phyloP scores from a whole-genome alignment of 2,113 vertebrate species.

The Apistogramma diplotaenia region DNA sequence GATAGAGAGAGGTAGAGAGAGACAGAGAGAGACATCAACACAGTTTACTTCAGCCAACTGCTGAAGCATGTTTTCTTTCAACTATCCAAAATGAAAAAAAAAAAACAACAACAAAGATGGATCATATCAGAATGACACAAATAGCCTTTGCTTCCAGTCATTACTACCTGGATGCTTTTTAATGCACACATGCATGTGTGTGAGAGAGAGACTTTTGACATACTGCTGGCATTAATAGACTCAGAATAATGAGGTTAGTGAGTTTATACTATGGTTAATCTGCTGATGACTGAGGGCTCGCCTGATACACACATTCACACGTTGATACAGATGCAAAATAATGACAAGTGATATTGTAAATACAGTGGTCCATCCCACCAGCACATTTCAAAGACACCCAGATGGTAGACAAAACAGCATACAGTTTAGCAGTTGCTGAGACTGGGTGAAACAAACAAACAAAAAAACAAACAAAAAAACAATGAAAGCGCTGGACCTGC shows the following conservation, averaged over 20 bases:
- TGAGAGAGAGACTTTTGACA: conserved; percentile 7
- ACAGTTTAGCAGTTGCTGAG: conserved; percentile 36
- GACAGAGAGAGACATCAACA: not conserved
- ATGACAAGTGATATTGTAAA: conserved; percentile 1
- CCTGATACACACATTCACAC: conserved; percentile 9
- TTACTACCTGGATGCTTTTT: conserved; percentile 11
- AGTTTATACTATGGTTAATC: conserved; percentile 55
- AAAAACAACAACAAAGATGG: not conserved
- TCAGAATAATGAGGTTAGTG: conserved; percentile 53
- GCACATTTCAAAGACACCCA: conserved; percentile 12
- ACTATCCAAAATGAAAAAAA: not conserved
- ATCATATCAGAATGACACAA: not conserved
- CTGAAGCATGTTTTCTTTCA: not conserved
- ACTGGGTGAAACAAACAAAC: not conserved
- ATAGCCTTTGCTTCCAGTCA: not conserved
- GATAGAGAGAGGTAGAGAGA: too few species aligned
- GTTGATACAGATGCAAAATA: not conserved
- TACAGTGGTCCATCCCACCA: not conserved
- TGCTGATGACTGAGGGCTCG: conserved; percentile 34
- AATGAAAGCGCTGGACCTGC: conserved; percentile 37
- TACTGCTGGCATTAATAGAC: conserved; percentile 26
- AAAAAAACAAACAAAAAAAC: conserved; percentile 5
- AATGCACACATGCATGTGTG: not conserved
- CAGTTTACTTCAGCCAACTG: not conserved
- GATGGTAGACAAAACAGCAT: conserved; percentile 29